Evolutionary conservation across 2,113 vertebrate genomes (phyloP).

Genomic region (Megaceryle maxima): DNA sequence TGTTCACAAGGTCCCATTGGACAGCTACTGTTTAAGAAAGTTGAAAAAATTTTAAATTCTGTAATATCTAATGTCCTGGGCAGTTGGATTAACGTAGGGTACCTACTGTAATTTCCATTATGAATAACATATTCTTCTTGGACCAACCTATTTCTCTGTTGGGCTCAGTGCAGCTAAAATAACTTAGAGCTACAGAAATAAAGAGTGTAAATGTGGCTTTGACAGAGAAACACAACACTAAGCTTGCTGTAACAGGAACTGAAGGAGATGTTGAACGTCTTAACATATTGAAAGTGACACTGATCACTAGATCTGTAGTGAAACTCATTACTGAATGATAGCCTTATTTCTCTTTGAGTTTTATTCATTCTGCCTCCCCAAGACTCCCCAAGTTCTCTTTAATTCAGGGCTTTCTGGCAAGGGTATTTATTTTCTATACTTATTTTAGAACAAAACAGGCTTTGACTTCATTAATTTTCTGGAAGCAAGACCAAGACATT

Average conservation of each 20-base stretch:
- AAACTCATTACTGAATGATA: background rate
- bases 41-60: conserved; percentile 20
- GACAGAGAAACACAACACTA: conserved; percentile 29
- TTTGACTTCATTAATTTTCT: background rate
- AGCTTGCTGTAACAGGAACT: background rate
- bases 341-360: background rate
- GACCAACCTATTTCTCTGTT: background rate
- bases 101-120: background rate
- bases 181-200: conserved; percentile 4
- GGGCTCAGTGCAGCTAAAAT: background rate
- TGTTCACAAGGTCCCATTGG: background rate
- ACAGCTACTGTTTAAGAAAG: background rate
- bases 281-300: background rate
- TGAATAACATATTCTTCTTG: background rate
- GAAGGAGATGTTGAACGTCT: background rate
- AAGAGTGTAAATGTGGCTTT: background rate
- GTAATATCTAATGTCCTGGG: background rate
- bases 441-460: background rate
- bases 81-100: background rate
- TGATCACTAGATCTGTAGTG: background rate
- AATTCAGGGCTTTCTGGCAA: background rate
- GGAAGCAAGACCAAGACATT: background rate
- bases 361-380: background rate
- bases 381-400: background rate
- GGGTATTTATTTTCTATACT: background rate